Percentiles rank a stretch among this genome's conserved stretches.
phyloP scores from a whole-genome alignment of 2,113 vertebrate genomes.

The Lepus timidus region DNA sequence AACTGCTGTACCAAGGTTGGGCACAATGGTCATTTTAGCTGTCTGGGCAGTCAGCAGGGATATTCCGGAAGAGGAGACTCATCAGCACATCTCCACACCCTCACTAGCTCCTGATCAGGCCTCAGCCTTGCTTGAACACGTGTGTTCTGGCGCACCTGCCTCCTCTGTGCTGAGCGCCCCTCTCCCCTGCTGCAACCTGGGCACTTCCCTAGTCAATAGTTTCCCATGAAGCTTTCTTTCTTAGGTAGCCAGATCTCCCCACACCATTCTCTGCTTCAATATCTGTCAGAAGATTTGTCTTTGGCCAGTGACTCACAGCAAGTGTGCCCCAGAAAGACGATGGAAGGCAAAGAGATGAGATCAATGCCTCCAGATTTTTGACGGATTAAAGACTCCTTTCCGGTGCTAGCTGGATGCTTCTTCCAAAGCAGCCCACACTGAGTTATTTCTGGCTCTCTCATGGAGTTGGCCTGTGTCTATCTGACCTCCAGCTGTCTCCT shows the following conservation, averaged over 20 bases:
- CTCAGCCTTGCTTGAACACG: not conserved
- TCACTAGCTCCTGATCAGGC: not conserved
- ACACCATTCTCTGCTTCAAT: not conserved
- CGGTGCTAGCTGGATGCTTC: not conserved
- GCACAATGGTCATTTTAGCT: not conserved
- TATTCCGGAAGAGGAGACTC: not conserved
- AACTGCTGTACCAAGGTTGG: not conserved
- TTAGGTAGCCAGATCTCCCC: not conserved
- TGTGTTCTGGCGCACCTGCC: fast-evolving
- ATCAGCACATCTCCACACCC: too few species aligned
- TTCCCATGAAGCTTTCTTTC: not conserved
- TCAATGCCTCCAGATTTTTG: not conserved
- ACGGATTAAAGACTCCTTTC: not conserved
- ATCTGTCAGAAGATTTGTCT: not conserved
- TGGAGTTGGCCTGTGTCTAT: not conserved
- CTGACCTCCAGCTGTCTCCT: not conserved
- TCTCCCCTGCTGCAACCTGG: not conserved
- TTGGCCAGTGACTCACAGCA: not conserved
- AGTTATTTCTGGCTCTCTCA: not conserved
- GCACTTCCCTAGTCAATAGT: not conserved
- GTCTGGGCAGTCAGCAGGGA: not conserved
- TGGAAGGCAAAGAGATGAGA: not conserved
- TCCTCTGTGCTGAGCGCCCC: not conserved
- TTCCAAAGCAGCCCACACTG: not conserved
- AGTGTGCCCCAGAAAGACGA: conserved; percentile 29